Evolutionary conservation across 2,797 vertebrate genomes (phyloP).

Genomic region (Linurgus olivaceus): DNA sequence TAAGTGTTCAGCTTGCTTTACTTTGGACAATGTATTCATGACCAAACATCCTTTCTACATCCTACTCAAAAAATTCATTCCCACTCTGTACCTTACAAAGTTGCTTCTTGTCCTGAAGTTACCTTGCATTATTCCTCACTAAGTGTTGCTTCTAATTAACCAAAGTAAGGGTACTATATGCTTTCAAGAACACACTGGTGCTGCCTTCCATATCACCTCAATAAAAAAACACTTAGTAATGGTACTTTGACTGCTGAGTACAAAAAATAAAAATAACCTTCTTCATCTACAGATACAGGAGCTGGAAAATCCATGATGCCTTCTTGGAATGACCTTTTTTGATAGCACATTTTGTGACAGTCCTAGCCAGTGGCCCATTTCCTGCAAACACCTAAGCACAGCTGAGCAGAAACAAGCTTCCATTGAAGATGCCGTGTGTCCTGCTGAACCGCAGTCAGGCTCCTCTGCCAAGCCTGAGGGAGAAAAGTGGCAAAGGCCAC

Average conservation of each 20-base stretch:
- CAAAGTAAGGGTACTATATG: neutral
- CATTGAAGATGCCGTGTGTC: fast-evolving
- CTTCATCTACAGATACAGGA: neutral
- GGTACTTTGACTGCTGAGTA: neutral
- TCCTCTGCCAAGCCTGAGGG: neutral
- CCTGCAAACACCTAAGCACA: neutral
- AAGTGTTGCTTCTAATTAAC: neutral
- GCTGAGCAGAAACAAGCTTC: neutral
- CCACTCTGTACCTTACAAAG: neutral
- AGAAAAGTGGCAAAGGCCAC: neutral
- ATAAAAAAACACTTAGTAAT: neutral
- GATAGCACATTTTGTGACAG: neutral
- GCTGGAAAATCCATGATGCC: neutral
- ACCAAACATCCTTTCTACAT: neutral
- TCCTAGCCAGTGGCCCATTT: neutral
- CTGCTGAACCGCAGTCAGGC: neutral
- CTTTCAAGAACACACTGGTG: neutral
- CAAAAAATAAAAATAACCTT: neutral
- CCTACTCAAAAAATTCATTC: neutral
- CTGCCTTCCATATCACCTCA: neutral
- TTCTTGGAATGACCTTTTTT: neutral
- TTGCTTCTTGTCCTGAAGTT: neutral
- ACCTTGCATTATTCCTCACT: neutral
- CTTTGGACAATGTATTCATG: neutral
- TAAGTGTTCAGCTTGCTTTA: neutral